Base-by-base conservation (phyloP, 1,140 invertebrate genomes). In the Halictus rubicundus region DNA sequence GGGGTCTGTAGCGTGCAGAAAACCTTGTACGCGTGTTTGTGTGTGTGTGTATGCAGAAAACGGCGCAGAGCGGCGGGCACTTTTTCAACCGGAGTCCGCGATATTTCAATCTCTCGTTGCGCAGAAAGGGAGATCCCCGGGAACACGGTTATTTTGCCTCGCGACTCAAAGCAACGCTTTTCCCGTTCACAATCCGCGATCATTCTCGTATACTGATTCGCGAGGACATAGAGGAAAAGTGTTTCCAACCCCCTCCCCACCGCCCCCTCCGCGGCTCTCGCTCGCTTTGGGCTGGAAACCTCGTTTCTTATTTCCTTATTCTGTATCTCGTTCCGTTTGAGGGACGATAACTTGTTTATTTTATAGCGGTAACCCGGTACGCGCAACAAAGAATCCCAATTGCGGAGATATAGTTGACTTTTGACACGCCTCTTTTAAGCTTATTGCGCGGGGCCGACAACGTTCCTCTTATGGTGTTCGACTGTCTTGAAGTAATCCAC, bases 341-440 rank as follows among this genome's bases (percentile, higher is more conserved):
- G 27, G 60, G 60, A 63, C 60, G 60, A 37, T 63, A 63, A 37
- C 60, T 37, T 32, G 19, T 63, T 63, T 63, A 63, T 37, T 21
- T 63, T 37, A n/a, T n/a, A 6, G 21, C 27, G 60, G 60, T 12
- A 46, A 27, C 2, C 14, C 60, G 27, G 14, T 32, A 14, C 21
- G 60, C 23, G 60, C 25, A 32, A 9, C 14, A 14, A 37, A 14
- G 16, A 14, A 27, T 27, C 3, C 32, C 14, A 6, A 19, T 37
- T 27, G 60, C 2, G 16, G 32, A 37, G 9, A 54, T 57, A 57
- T n/a, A 8, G 21, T 57, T 57, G 19, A 57, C n/a, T 46, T 57
- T 57, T 21, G 7, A 21, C 54, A 0, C 42, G 32, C 32, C 32
- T 5, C 32, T 3, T 1, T 3, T 5, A 32, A 32, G 32, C 3